phyloP scores from a whole-genome alignment of 37 sponge, comb jelly and placozoan species.

The Eunapius fragilis region DNA sequence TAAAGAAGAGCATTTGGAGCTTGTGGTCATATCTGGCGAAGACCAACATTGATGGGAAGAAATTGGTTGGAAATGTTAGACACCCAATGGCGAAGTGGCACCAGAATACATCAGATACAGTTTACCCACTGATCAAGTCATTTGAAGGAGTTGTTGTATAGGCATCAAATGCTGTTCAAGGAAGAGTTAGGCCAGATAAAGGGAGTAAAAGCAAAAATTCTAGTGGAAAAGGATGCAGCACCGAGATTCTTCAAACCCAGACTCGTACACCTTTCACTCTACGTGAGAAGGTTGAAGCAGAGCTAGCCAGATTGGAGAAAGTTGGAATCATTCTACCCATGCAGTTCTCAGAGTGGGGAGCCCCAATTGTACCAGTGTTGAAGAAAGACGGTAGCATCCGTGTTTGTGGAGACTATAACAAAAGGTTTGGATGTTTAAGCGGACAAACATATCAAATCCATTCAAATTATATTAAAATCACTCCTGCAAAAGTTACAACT shows the following conservation, averaged over 20 bases:
- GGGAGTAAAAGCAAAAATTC: neutral
- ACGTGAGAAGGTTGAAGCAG: too few relatives aligned
- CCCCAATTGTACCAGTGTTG: too few relatives aligned
- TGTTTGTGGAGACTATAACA: too few relatives aligned
- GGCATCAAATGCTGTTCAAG: neutral
- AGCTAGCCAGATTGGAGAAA: too few relatives aligned
- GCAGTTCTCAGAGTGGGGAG: too few relatives aligned
- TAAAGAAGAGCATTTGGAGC: neutral
- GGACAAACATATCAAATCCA: too few relatives aligned
- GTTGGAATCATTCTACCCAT: too few relatives aligned
- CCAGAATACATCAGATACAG: too few relatives aligned
- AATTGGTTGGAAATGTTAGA: constrained; percentile 31
- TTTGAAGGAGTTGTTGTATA: neutral
- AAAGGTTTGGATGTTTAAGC: too few relatives aligned
- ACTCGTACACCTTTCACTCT: neutral
- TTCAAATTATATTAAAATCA: too few relatives aligned
- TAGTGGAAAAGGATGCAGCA: neutral
- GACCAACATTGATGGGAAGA: constrained; percentile 48
- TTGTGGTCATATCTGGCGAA: constrained; percentile 22
- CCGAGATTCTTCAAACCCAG: neutral
- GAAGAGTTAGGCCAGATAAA: neutral
- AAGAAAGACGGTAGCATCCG: too few relatives aligned
- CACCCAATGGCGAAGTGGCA: neutral
- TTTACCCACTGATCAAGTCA: neutral
- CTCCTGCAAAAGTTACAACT: too few relatives aligned